Evolutionary conservation across 2,888 invertebrate species (phyloP).

Genomic region (Acleris sparsana): DNA sequence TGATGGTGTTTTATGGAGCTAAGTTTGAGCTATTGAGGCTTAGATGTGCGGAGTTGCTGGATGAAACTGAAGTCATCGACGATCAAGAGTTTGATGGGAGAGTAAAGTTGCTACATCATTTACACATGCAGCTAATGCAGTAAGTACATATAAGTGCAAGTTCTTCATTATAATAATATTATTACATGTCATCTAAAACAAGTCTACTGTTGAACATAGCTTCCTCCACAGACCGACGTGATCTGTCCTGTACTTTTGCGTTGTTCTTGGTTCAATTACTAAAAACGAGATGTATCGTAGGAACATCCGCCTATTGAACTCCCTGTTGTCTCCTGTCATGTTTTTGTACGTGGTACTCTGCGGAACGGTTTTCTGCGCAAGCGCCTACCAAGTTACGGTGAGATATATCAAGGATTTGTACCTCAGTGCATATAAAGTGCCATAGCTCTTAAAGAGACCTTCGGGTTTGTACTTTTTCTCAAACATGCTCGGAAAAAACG

Average conservation of each 20-base stretch:
- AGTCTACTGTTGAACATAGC: too few species aligned
- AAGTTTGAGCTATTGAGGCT: conserved; percentile 5
- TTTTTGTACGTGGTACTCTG: conserved; percentile 4
- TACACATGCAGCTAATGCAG: neutral
- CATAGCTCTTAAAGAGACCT: too few species aligned
- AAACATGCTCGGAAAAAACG: too few species aligned
- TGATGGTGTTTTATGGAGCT: conserved; percentile 10
- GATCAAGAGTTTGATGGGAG: neutral
- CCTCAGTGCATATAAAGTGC: too few species aligned
- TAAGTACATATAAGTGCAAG: neutral
- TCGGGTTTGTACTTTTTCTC: too few species aligned
- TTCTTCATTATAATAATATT: too few species aligned
- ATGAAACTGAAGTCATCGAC: neutral
- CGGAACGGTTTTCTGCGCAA: neutral
- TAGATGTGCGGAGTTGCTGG: conserved; percentile 1
- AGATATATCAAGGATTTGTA: neutral
- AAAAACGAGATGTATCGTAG: neutral
- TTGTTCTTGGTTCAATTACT: neutral
- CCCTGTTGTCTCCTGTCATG: conserved; percentile 6
- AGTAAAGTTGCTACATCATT: neutral
- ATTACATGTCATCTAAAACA: too few species aligned
- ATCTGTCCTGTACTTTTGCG: too few species aligned
- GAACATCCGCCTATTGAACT: conserved; percentile 1
- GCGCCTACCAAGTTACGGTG: conserved; percentile 6
- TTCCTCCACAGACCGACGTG: too few species aligned